These are phyloP conservation scores for Ctenopoma multispine DNA, from an alignment of 2,797 vertebrate genomes.

Conservation along the genomic window DNA sequence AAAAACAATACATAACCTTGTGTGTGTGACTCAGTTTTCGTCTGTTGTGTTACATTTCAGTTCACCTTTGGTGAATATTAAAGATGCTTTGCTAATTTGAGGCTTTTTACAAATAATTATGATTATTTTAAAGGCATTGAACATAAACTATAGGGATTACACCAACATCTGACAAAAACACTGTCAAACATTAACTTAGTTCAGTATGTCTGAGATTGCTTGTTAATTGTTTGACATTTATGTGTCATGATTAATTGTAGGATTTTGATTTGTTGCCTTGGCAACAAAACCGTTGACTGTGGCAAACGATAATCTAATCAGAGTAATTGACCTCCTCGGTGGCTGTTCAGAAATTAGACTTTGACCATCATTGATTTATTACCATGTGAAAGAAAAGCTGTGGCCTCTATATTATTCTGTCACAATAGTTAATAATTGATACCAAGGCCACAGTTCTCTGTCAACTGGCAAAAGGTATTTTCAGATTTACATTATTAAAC, in stretches of 20 bases:
- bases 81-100: too few species aligned
- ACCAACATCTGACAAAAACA: background rate
- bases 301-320: background rate
- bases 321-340: background rate
- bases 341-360: constrained; percentile 22
- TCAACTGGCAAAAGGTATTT: background rate
- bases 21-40: too few species aligned
- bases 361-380: constrained; percentile 45
- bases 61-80: too few species aligned
- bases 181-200: background rate
- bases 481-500: too few species aligned
- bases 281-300: background rate
- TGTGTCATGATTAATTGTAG: background rate
- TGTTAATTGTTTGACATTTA: background rate
- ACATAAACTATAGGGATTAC: background rate
- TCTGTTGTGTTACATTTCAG: too few species aligned
- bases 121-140: too few species aligned
- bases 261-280: constrained; percentile 1
- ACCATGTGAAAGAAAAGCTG: constrained; percentile 4
- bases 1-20: too few species aligned
- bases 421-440: constrained; percentile 55
- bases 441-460: background rate
- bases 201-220: background rate
- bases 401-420: constrained; percentile 16
- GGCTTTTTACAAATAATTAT: too few species aligned